Percentiles rank a stretch among this genome's conserved stretches.
Evolutionary conservation across 2,113 vertebrate species (phyloP).

Genomic region (Cervus canadensis): DNA sequence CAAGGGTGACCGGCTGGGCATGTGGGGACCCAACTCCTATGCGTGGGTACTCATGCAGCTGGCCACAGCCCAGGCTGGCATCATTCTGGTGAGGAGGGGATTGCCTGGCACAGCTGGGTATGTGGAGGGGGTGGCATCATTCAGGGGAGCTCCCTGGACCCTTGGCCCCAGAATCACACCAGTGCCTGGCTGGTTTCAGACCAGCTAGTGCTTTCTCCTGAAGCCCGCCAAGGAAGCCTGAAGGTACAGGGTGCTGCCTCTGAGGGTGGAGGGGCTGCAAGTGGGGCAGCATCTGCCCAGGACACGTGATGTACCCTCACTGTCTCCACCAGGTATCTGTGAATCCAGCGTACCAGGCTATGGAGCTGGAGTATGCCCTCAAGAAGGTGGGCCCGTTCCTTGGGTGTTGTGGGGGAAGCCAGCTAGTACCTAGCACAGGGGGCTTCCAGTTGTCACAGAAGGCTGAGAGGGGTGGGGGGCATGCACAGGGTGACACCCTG

Average conservation of each 20-base stretch:
- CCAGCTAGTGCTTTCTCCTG: neutral
- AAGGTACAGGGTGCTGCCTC: neutral
- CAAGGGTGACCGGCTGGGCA: constrained; percentile 91
- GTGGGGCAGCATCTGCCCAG: neutral
- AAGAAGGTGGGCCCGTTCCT: constrained; percentile 81
- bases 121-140: too few relatives aligned
- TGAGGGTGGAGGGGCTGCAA: neutral
- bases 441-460: neutral
- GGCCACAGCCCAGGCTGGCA: constrained; percentile 93
- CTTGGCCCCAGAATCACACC: neutral
- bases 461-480: neutral
- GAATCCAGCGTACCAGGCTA: constrained; percentile 92
- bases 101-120: neutral
- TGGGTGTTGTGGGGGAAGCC: neutral
- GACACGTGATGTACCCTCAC: neutral
- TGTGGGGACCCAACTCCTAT: constrained; percentile 95
- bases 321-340: constrained; percentile 85
- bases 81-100: constrained; percentile 89
- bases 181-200: neutral
- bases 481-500: neutral
- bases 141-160: neutral
- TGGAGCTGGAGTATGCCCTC: constrained; percentile 87
- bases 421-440: neutral
- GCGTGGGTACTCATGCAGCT: constrained; percentile 93
- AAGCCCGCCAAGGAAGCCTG: neutral